Base-by-base conservation (phyloP, 1,140 invertebrate species). In the Periplaneta americana region DNA sequence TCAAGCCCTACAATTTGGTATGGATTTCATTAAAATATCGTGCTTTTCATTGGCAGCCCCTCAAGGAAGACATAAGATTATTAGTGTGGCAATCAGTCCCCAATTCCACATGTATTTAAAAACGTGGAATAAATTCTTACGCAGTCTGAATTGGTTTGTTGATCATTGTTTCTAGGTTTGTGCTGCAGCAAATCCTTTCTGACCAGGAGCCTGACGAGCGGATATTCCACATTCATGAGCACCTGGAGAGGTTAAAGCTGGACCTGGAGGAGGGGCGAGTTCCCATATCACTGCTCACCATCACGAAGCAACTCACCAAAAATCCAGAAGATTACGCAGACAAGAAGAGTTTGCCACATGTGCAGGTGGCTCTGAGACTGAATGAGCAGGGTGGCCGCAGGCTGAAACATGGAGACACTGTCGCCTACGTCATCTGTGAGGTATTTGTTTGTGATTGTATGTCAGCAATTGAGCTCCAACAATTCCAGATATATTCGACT, bases 261-360 rank as follows among this genome's bases (percentile, higher is more conserved):
- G 92, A 94, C 86, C 90, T 98, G 22, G 91, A 93, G 34, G 89
- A 89, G 34, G 90, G 91, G 79, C 91, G 92, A 85, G 92, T 97
- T 34, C 93, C 96, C 0, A 82, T 98, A 0, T 92, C 94, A 0
- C 89, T 96, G 28, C 92, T 97, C 80, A 92, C 95, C 9, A 98
- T 99, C 82, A 97, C 96, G 2, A 99, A 99, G 91, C 96, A 98
- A 88, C 89, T 99, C 22, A 98, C 97, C 0, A 99, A 98, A 88
- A 94, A 97, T 88, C 98, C 98, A 0, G 94, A 95, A 83, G 96
- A 98, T 83, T 99, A 99, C 88, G 91, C 94, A 0, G 96, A 99
- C 85, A 94, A 94, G 83, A 95, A 94, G 86, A 89, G 90, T 77
- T 91, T 96, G 81, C 95, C 98, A 0, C 99, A 99, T 87, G 98